Evolutionary conservation across 2,888 invertebrate species (phyloP).

Genomic region (Lasioglossum marginatum): DNA sequence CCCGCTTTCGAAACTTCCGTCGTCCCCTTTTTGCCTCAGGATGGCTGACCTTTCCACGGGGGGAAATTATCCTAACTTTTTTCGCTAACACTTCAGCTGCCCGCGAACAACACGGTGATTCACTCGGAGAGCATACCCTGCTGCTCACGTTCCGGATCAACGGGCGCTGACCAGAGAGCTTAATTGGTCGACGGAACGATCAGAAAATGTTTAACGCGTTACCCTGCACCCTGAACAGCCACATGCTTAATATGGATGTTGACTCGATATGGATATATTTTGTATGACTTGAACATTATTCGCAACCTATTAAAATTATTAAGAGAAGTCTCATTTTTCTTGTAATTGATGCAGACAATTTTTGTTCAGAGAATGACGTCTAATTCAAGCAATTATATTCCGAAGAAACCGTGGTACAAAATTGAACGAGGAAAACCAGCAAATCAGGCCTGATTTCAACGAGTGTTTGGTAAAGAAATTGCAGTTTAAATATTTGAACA

Average conservation of each 20-base stretch:
- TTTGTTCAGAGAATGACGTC: too few species aligned
- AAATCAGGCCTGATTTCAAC: neutral
- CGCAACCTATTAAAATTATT: too few species aligned
- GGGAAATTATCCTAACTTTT: conserved; percentile 1
- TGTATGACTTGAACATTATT: too few species aligned
- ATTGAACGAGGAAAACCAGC: neutral
- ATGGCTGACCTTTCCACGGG: neutral
- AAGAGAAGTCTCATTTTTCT: too few species aligned
- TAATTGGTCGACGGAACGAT: neutral
- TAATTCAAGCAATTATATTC: too few species aligned
- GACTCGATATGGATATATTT: neutral
- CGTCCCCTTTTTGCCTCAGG: neutral
- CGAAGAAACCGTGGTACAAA: neutral
- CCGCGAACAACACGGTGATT: neutral
- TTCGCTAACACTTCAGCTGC: neutral
- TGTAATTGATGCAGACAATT: too few species aligned
- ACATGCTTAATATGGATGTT: neutral
- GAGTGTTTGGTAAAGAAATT: neutral
- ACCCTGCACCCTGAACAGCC: neutral
- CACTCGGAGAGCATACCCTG: neutral
- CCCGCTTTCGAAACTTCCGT: neutral
- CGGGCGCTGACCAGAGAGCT: neutral
- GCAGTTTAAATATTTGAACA: neutral
- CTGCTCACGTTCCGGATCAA: conserved; percentile 4
- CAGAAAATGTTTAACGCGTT: neutral